These are phyloP conservation scores for Platycercus adscitus DNA, from an alignment of 2,113 vertebrate genomes.

Conservation along the genomic window DNA sequence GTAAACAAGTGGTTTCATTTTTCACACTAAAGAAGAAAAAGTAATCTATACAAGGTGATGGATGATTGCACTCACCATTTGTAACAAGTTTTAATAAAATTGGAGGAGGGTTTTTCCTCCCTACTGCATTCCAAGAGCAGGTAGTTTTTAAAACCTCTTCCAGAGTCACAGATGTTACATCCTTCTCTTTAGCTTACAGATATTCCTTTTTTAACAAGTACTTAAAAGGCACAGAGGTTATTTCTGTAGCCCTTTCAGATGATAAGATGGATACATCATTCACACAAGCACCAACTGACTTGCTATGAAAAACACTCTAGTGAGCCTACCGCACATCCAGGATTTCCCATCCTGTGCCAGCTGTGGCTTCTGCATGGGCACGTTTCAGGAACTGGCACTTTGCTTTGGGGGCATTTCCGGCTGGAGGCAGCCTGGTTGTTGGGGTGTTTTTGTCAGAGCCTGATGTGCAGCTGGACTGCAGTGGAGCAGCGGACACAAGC, in stretches of 20 bases:
- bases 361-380: not conserved
- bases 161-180: not conserved
- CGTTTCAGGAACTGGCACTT: fast-evolving
- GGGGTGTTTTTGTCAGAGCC: not conserved
- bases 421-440: fast-evolving
- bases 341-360: fast-evolving
- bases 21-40: not conserved
- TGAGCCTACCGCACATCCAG: fast-evolving
- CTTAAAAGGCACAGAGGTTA: not conserved
- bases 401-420: not conserved
- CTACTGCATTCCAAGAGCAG: not conserved
- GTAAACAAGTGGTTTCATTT: constrained; percentile 25
- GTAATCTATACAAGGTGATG: constrained; percentile 6
- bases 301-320: not conserved
- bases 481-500: fast-evolving
- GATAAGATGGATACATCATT: fast-evolving
- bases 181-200: not conserved
- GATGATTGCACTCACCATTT: not conserved
- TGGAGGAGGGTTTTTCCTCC: not conserved
- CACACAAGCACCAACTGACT: not conserved
- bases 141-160: not conserved
- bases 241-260: not conserved
- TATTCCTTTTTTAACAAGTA: not conserved
- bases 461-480: not conserved
- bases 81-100: constrained; percentile 15